Conservation (phyloP, 2,888 invertebrate genomes). For the Marronus borbonicus region DNA sequence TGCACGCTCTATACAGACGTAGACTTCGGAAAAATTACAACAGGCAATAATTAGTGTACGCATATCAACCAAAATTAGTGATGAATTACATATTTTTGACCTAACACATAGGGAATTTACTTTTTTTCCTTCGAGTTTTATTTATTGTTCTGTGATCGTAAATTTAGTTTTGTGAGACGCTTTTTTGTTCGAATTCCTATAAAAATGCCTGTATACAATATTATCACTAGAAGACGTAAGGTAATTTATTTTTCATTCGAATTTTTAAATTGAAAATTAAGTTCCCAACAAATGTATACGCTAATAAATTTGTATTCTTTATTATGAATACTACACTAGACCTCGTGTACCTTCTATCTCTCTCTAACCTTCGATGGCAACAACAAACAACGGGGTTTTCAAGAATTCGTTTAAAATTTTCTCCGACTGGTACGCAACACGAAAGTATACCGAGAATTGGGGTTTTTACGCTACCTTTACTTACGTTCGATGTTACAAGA, state of each 20-base stretch:
- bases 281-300: neutral
- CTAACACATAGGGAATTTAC: neutral
- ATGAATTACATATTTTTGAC: constrained; percentile 1
- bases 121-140: neutral
- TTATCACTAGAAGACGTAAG: constrained; percentile 76
- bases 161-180: constrained; percentile 1
- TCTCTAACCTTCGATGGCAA: constrained; percentile 16
- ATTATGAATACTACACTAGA: neutral
- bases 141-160: constrained; percentile 19
- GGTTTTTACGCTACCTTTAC: constrained; percentile 13
- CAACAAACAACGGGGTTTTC: neutral
- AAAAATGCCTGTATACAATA: constrained; percentile 76
- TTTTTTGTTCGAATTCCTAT: too few species aligned
- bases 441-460: neutral
- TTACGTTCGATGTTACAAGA: neutral
- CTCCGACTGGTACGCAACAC: neutral
- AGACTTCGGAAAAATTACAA: constrained; percentile 1
- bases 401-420: constrained; percentile 23
- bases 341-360: constrained; percentile 22
- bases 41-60: constrained; percentile 6
- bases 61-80: constrained; percentile 1
- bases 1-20: neutral
- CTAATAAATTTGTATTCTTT: neutral
- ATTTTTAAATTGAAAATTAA: constrained; percentile 4
- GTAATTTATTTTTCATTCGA: constrained; percentile 64